Percentiles rank a stretch among this genome's conserved stretches.
Evolutionary conservation across 2,797 vertebrate species (phyloP).

Genomic region (Peromyscus attwateri): DNA sequence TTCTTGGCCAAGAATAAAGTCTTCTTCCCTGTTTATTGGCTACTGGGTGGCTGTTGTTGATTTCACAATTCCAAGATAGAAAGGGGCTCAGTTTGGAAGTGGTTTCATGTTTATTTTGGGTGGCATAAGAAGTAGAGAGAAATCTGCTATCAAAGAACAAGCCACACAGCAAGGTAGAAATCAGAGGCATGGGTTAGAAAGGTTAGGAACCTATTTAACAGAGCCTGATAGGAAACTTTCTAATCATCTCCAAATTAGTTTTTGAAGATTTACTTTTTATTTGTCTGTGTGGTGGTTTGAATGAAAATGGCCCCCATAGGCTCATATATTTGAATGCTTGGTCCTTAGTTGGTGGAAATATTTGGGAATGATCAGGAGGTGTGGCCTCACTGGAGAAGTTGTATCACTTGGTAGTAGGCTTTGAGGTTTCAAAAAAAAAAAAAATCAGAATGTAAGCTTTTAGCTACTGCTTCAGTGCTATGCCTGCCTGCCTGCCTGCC

Average conservation of each 20-base stretch:
- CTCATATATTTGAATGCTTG: not conserved
- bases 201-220: not conserved
- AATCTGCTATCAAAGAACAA: not conserved
- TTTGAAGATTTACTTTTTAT: not conserved
- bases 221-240: not conserved
- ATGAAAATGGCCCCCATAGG: not conserved
- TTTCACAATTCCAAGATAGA: not conserved
- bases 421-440: not conserved
- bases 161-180: not conserved
- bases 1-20: not conserved
- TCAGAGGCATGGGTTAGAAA: not conserved
- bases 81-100: not conserved
- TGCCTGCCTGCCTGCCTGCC: too few relatives aligned
- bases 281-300: not conserved
- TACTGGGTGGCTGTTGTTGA: not conserved
- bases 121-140: not conserved
- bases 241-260: not conserved
- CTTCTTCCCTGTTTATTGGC: not conserved
- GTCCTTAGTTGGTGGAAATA: not conserved
- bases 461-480: not conserved
- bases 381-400: not conserved
- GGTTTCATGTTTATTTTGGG: not conserved
- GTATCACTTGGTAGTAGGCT: not conserved
- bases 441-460: not conserved
- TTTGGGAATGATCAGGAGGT: not conserved